These are phyloP conservation scores for Macropis europaea DNA, from an alignment of 2,888 invertebrate genomes.

Conservation along the genomic window DNA sequence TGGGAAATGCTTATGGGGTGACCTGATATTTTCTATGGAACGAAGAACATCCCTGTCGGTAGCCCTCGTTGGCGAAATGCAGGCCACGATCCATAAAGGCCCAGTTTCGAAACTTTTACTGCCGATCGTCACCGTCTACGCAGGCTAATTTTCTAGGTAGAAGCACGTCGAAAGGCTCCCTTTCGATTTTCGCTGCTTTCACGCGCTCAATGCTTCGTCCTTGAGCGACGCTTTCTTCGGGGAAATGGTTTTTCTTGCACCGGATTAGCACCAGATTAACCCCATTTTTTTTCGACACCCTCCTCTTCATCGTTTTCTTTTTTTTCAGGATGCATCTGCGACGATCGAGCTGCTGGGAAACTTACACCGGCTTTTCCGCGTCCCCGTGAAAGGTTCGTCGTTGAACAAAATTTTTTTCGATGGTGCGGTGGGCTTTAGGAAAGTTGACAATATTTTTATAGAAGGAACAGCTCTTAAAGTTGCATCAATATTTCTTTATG, in stretches of 20 bases:
- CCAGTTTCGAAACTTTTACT: slow-evolving; percentile 57
- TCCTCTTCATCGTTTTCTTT: background rate
- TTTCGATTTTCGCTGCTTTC: slow-evolving; percentile 58
- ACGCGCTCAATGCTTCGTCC: slow-evolving; percentile 37
- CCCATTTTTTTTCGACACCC: slow-evolving; percentile 62
- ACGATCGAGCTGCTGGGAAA: background rate
- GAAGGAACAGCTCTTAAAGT: too few species aligned
- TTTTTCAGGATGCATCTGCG: slow-evolving; percentile 6
- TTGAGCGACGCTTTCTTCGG: slow-evolving; percentile 12
- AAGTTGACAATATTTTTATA: too few species aligned
- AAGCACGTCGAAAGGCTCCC: slow-evolving; percentile 18
- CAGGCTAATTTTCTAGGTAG: slow-evolving; percentile 47
- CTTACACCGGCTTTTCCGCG: slow-evolving; percentile 6
- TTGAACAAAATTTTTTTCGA: background rate
- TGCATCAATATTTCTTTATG: too few species aligned
- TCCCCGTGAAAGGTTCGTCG: too few species aligned
- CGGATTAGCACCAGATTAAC: slow-evolving; percentile 71
- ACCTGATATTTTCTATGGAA: slow-evolving; percentile 15
- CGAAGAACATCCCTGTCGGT: background rate
- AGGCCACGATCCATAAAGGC: slow-evolving; percentile 55
- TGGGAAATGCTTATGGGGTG: too few species aligned
- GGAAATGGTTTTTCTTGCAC: slow-evolving; percentile 6
- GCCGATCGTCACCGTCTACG: slow-evolving; percentile 37
- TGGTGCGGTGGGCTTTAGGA: too few species aligned
- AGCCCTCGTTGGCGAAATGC: slow-evolving; percentile 20